These are phyloP conservation scores for Eubasilissa regina DNA, from an alignment of 1,140 invertebrate species.

Conservation along the genomic window DNA sequence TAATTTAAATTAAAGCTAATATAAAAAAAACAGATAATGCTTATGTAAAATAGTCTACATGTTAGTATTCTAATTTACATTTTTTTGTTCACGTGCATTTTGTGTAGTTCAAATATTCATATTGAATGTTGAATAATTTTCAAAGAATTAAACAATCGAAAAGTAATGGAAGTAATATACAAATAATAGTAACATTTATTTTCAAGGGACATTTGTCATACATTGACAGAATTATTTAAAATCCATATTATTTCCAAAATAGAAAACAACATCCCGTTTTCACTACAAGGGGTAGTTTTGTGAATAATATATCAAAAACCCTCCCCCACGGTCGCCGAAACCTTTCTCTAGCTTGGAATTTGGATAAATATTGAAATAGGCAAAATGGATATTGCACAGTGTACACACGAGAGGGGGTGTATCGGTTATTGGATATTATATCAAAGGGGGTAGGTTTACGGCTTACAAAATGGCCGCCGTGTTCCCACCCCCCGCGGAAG, in stretches of 20 bases:
- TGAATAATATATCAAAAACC: conserved; percentile 40
- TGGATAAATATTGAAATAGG: conserved; percentile 60
- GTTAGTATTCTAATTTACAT: too few relatives aligned
- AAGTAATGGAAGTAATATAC: too few relatives aligned
- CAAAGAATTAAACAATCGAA: too few relatives aligned
- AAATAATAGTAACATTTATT: too few relatives aligned
- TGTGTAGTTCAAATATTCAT: too few relatives aligned
- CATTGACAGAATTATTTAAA: too few relatives aligned
- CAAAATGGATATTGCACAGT: conserved; percentile 59
- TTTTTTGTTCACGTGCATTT: too few relatives aligned
- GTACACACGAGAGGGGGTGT: conserved; percentile 54
- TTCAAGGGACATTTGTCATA: too few relatives aligned
- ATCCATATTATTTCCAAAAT: background rate
- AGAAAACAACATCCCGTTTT: background rate
- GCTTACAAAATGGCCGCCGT: conserved; percentile 55
- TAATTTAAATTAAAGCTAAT: too few relatives aligned
- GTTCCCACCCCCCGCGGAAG: conserved; percentile 11
- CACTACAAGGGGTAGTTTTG: conserved; percentile 8
- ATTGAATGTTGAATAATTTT: too few relatives aligned
- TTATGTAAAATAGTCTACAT: too few relatives aligned
- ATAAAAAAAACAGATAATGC: too few relatives aligned
- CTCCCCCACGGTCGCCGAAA: conserved; percentile 4
- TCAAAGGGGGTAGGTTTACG: conserved; percentile 55
- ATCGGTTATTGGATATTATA: conserved; percentile 61
- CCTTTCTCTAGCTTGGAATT: conserved; percentile 28